Base-by-base conservation (phyloP, 2,888 invertebrate genomes). In the Ethmia dodecea region DNA sequence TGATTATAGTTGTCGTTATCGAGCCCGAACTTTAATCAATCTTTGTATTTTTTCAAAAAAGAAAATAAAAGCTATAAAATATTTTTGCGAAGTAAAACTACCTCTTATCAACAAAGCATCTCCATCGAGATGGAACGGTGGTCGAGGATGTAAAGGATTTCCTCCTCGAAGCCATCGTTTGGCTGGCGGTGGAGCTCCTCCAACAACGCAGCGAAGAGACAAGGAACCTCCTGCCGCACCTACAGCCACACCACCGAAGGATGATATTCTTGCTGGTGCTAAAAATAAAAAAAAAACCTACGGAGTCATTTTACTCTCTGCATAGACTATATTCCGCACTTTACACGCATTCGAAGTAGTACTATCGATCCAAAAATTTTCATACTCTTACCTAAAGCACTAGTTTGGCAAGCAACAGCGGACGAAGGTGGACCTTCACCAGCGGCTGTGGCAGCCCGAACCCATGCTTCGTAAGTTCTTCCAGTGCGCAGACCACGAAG, bases 251-350 rank as follows among this genome's bases (percentile, higher is more conserved):
- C 92, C 92, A 2, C 95, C 94, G 60, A 96, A 96, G 5, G 95
- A 94, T 1, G 94, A 94, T 40, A 96, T 95, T 42, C 93, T 89
- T 1, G 96, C 95, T 24, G 95, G 94, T 25, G 94, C 96, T 94
- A 60, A 16, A n/a, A n/a, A 56, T 20, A 22, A 22, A 1, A 9
- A 9, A 47, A 42, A 37, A n/a, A 22, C 18, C 18, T 18, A 18
- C n/a, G n/a, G n/a, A n/a, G n/a, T n/a, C n/a, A n/a, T n/a, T n/a
- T n/a, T n/a, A n/a, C n/a, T n/a, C n/a, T n/a, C n/a, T n/a, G n/a
- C n/a, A n/a, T n/a, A n/a, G n/a, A n/a, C n/a, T n/a, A n/a, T n/a
- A n/a, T n/a, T n/a, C n/a, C n/a, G n/a, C n/a, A n/a, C n/a, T n/a
- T n/a, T n/a, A n/a, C n/a, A n/a, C n/a, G n/a, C n/a, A n/a, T n/a